phyloP scores from a whole-genome alignment of 2,888 invertebrate species.

The Perizoma flavofasciatum region DNA sequence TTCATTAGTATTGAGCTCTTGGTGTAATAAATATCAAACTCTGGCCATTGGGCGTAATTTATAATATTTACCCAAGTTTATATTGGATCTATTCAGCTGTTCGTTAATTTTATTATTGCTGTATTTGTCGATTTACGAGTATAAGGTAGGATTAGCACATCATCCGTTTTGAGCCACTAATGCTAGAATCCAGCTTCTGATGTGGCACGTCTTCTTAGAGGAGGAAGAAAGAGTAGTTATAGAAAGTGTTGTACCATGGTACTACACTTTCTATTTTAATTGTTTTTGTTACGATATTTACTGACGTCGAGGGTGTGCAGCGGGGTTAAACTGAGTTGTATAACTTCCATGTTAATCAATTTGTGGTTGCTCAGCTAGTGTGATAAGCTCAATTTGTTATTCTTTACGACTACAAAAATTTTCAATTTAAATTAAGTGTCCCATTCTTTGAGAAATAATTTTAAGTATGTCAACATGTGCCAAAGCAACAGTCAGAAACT shows the following conservation, averaged over 20 bases:
- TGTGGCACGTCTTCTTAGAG: constrained; percentile 9
- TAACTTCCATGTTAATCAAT: too few relatives aligned
- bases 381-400: too few relatives aligned
- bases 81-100: constrained; percentile 46
- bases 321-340: too few relatives aligned
- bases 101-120: constrained; percentile 55
- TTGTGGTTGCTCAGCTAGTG: too few relatives aligned
- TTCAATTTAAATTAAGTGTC: too few relatives aligned
- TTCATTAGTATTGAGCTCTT: constrained; percentile 40
- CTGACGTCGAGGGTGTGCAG: too few relatives aligned
- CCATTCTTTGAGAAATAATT: too few relatives aligned
- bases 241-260: too few relatives aligned
- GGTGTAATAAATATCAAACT: constrained; percentile 45
- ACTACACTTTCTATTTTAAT: too few relatives aligned
- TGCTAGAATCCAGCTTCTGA: background rate
- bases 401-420: too few relatives aligned
- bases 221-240: too few relatives aligned
- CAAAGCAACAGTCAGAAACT: background rate
- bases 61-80: constrained; percentile 48
- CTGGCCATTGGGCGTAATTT: constrained; percentile 47
- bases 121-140: constrained; percentile 49
- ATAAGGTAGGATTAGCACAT: constrained; percentile 20
- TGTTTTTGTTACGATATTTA: too few relatives aligned
- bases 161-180: constrained; percentile 2
- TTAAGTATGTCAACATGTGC: background rate